Evolutionary conservation across 2,888 invertebrate genomes (phyloP), one percentile per base, ranked within the genome.

Genomic region (Rhagium mordax): DNA sequence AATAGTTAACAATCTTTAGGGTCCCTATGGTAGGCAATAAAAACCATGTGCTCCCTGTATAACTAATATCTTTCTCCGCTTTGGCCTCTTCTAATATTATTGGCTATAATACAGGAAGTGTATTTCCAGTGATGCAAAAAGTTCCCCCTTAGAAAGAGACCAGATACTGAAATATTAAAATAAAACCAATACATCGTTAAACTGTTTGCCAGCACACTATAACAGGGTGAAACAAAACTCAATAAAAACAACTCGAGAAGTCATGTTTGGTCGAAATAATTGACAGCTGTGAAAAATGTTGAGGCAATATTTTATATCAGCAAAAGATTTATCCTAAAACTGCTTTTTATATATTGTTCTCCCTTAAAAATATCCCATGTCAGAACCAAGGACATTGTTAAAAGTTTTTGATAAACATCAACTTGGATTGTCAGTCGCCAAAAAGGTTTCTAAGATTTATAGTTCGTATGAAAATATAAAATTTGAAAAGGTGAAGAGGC

Each of bases 201-300:
- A 65, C 18, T 33, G 33, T 33, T 55, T 27, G 13, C 53, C 18
- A 29, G 55, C 61, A 49, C 61, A 13, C n/a, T 8, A 13, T 47
- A 62, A 62, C 53, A 55, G 41, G 66, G 61, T 21, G 66, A 60
- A 51, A 70, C 61, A 70, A 71, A 64, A 62, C 55, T 62, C 72
- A 67, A 53, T 66, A 66, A 71, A 76, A 72, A 27, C 10, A 47
- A 48, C 41, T 59, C 70, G 71, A 53, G 47, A 66, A 59, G 74
- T 70, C 70, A 66, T 67, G 57, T 51, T 47, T 15, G 55, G 48
- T 75, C 76, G 75, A 74, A 76, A 79, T 84, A 84, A 84, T 84
- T 84, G 83, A 83, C 84, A 82, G 81, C 72, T 71, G 79, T 82
- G 83, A 84, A 82, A 83, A 83, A 84, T 84, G 82, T 77, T 76